Conservation (phyloP, 2,888 invertebrate species). For the Metellina segmentata region DNA sequence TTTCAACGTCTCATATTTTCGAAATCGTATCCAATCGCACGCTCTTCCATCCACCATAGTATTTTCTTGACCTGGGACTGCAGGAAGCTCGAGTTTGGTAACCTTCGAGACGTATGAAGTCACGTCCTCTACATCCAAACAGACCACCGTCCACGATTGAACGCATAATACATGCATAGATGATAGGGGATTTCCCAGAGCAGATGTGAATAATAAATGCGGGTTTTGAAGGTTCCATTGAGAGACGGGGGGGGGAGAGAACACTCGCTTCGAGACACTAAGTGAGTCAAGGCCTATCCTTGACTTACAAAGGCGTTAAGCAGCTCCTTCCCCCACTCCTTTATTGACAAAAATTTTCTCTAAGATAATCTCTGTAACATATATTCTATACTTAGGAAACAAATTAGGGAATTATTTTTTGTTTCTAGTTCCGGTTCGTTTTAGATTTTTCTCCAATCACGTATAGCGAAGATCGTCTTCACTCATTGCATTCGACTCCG, state of each 20-base stretch:
- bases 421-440: not conserved
- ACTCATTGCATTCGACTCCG: no score
- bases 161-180: not conserved
- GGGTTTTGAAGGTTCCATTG: constrained; percentile 53
- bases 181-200: constrained; percentile 38
- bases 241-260: not conserved
- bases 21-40: no score
- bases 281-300: constrained; percentile 72
- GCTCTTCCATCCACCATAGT: no score
- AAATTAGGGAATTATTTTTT: not conserved
- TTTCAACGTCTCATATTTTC: no score
- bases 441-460: no score
- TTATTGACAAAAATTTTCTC: not conserved
- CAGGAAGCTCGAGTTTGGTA: no score
- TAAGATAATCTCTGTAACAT: not conserved
- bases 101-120: no score
- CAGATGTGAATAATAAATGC: constrained; percentile 34
- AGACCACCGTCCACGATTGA: no score
- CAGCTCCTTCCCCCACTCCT: not conserved
- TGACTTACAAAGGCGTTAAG: constrained; percentile 42
- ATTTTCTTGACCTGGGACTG: no score
- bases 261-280: constrained; percentile 23
- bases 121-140: no score
- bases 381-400: not conserved
- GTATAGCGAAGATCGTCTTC: no score